Evolutionary conservation across 2,888 invertebrate genomes (phyloP).

Genomic region (Drosophila hamatofila): DNA sequence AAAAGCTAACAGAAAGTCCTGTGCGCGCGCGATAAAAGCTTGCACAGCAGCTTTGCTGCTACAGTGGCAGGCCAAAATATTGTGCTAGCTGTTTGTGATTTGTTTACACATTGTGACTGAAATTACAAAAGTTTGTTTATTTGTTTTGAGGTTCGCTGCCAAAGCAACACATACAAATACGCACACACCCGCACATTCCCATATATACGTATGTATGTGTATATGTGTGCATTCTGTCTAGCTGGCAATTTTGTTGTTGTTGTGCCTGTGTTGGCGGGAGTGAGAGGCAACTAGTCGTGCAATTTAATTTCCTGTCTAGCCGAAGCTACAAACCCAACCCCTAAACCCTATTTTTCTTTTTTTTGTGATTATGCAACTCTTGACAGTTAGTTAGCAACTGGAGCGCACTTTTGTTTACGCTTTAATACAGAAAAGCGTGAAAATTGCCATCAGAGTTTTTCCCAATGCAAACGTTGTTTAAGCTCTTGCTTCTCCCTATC

Average conservation of each 20-base stretch:
- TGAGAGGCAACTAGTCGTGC: conserved; percentile 29
- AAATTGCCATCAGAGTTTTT: conserved; percentile 28
- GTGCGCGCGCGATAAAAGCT: conserved; percentile 22
- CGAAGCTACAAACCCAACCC: conserved; percentile 54
- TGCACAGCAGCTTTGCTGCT: conserved; percentile 35
- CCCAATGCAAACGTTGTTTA: conserved; percentile 39
- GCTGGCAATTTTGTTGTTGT: conserved; percentile 34
- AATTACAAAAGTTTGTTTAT: conserved; percentile 51
- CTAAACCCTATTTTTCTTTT: background rate
- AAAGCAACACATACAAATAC: conserved; percentile 17
- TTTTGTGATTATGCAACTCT: conserved; percentile 54
- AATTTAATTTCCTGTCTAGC: conserved; percentile 72
- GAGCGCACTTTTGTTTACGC: conserved; percentile 44
- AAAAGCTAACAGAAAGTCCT: conserved; percentile 47
- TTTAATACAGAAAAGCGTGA: conserved; percentile 27
- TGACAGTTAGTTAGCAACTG: conserved; percentile 42
- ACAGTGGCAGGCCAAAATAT: conserved; percentile 51
- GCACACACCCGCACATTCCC: background rate
- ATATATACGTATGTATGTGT: background rate
- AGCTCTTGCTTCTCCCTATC: conserved; percentile 14
- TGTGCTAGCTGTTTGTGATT: conserved; percentile 40
- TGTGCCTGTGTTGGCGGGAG: conserved; percentile 1
- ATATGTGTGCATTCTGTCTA: conserved; percentile 27
- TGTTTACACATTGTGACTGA: conserved; percentile 59
- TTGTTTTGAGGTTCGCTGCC: conserved; percentile 35